Evolutionary conservation across 2,797 vertebrate genomes (phyloP).

Genomic region (Rhinella marina): DNA sequence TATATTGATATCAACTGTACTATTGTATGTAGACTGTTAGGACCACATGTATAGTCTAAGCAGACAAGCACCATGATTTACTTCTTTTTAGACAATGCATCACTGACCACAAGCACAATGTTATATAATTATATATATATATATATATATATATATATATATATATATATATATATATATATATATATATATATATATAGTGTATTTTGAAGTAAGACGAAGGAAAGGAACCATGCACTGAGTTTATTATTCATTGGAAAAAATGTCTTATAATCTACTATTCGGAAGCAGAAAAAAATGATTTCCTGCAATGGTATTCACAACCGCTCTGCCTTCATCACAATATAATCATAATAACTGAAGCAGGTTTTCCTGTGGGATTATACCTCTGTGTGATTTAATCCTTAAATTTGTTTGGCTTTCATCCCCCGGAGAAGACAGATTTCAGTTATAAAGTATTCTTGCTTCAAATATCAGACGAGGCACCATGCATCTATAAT

Average conservation of each 20-base stretch:
- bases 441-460: conserved; percentile 73
- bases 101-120: neutral
- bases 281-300: conserved; percentile 71
- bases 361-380: conserved; percentile 73
- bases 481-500: conserved; percentile 68
- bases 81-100: neutral
- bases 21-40: neutral
- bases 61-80: neutral
- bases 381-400: conserved; percentile 78
- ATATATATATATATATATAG: conserved; percentile 28
- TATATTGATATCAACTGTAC: neutral
- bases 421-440: conserved; percentile 75
- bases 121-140: neutral
- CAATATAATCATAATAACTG: conserved; percentile 74
- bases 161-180: conserved; percentile 42
- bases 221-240: conserved; percentile 59
- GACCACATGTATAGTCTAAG: neutral
- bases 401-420: conserved; percentile 79
- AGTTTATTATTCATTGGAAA: conserved; percentile 69
- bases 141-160: conserved; percentile 35
- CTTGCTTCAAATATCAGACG: conserved; percentile 69
- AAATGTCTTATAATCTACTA: conserved; percentile 72
- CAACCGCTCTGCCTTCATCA: conserved; percentile 70
- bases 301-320: conserved; percentile 73
- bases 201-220: conserved; percentile 45